phyloP scores from a whole-genome alignment of 2,888 invertebrate genomes.

The Choreutis nemorana region DNA sequence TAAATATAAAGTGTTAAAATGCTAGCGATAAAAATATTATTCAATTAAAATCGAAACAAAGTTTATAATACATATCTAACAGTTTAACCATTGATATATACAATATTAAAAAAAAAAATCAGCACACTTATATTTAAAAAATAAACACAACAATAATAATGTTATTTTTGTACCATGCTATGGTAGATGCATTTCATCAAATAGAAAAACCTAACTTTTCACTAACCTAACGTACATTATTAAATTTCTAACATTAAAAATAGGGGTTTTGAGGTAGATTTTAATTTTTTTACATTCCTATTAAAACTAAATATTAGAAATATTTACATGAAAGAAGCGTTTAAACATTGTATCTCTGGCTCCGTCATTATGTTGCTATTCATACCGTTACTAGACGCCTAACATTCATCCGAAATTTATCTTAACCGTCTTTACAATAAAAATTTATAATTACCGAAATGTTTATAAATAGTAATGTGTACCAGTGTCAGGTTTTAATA shows the following conservation, averaged over 20 bases:
- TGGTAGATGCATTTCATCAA: slow-evolving; percentile 15
- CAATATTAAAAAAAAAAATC: too few relatives aligned
- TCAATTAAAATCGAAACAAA: too few relatives aligned
- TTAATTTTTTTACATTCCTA: slow-evolving; percentile 64
- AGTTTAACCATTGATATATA: slow-evolving; percentile 44
- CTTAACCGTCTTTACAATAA: too few relatives aligned
- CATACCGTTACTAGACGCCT: slow-evolving; percentile 34
- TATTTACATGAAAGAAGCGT: slow-evolving; percentile 58
- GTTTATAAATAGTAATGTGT: too few relatives aligned
- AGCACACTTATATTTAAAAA: slow-evolving; percentile 44
- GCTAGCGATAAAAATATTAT: slow-evolving; percentile 8
- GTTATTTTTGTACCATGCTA: slow-evolving; percentile 1
- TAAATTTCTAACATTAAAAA: slow-evolving; percentile 53
- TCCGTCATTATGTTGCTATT: slow-evolving; percentile 22
- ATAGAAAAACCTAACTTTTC: slow-evolving; percentile 35
- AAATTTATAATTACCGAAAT: too few relatives aligned
- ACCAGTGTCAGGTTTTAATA: too few relatives aligned
- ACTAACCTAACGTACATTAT: slow-evolving; percentile 59
- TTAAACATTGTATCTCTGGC: slow-evolving; percentile 49
- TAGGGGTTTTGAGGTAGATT: slow-evolving; percentile 64
- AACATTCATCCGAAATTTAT: too few relatives aligned
- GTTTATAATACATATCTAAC: slow-evolving; percentile 40
- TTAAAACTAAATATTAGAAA: slow-evolving; percentile 56
- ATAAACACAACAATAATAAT: slow-evolving; percentile 13
- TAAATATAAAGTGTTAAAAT: slow-evolving; percentile 21